Conservation (phyloP, 2,888 invertebrate species). For the Lumbricus terrestris region DNA sequence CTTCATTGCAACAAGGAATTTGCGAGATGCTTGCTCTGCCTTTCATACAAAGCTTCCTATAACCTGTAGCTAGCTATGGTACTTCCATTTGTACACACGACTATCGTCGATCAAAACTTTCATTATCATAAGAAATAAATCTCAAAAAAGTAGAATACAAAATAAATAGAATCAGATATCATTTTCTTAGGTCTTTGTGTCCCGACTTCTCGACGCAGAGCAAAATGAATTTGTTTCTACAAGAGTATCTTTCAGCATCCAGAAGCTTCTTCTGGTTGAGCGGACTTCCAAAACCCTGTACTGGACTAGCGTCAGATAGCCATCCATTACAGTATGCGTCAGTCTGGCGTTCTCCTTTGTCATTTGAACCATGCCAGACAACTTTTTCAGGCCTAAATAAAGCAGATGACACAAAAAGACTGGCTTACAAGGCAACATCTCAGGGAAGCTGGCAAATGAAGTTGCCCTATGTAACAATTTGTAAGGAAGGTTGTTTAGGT, state of each 20-base stretch:
- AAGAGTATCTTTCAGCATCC: slow-evolving; percentile 77
- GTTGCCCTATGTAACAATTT: background rate
- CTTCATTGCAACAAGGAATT: background rate
- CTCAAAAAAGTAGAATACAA: background rate
- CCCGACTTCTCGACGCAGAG: slow-evolving; percentile 76
- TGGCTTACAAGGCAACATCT: background rate
- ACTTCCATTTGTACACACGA: background rate
- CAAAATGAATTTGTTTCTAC: slow-evolving; percentile 82
- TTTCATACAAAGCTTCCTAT: background rate
- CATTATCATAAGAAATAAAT: background rate
- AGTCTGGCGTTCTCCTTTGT: slow-evolving; percentile 79
- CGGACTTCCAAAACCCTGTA: slow-evolving; percentile 79
- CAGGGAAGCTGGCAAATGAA: background rate
- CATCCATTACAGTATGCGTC: slow-evolving; percentile 89
- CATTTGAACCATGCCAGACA: slow-evolving; percentile 90
- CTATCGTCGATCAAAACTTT: background rate
- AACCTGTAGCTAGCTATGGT: too few species aligned
- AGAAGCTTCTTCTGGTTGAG: slow-evolving; percentile 73
- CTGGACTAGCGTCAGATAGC: slow-evolving; percentile 75
- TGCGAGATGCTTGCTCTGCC: background rate
- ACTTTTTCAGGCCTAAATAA: slow-evolving; percentile 80
- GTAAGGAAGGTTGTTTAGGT: background rate
- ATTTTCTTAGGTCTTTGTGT: slow-evolving; percentile 15
- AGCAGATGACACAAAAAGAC: too few species aligned
- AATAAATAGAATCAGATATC: slow-evolving; percentile 7